A percentile compares a stretch with the other conserved stretches of the same genome.
These are phyloP conservation scores for Steinernema scapterisci DNA, from an alignment of 2,888 invertebrate species.

Conservation along the genomic window DNA sequence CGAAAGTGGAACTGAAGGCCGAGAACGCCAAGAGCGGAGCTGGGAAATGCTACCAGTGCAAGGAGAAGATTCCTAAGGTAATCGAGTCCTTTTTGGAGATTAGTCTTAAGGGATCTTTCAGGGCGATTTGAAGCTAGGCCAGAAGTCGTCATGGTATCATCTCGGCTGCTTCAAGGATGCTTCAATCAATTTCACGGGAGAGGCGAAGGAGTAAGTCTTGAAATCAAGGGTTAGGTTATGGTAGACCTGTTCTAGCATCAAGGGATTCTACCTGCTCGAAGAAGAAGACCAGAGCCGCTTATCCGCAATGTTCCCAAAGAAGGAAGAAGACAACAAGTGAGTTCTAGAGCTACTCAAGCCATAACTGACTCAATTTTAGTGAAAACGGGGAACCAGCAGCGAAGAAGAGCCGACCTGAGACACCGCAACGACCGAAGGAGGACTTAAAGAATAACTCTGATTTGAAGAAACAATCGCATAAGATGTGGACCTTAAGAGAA, in stretches of 20 bases:
- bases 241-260: conserved; percentile 37
- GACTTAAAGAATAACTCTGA: neutral
- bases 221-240: neutral
- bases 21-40: conserved; percentile 44
- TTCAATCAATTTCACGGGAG: neutral
- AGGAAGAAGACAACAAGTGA: no score
- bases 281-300: conserved; percentile 48
- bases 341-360: no score
- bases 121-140: conserved; percentile 44
- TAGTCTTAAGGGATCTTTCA: no score
- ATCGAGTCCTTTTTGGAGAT: no score
- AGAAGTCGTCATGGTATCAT: conserved; percentile 18
- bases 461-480: conserved; percentile 1
- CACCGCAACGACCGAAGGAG: neutral
- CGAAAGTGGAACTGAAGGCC: conserved; percentile 35
- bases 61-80: conserved; percentile 43
- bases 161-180: neutral
- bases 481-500: conserved; percentile 9
- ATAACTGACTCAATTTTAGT: no score
- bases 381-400: neutral
- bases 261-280: conserved; percentile 40
- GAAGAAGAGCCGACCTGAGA: neutral
- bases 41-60: conserved; percentile 55
- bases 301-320: neutral
- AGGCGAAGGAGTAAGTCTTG: conserved; percentile 1